Base-by-base conservation (phyloP, 2,113 vertebrate species). In the Delphinus delphis region DNA sequence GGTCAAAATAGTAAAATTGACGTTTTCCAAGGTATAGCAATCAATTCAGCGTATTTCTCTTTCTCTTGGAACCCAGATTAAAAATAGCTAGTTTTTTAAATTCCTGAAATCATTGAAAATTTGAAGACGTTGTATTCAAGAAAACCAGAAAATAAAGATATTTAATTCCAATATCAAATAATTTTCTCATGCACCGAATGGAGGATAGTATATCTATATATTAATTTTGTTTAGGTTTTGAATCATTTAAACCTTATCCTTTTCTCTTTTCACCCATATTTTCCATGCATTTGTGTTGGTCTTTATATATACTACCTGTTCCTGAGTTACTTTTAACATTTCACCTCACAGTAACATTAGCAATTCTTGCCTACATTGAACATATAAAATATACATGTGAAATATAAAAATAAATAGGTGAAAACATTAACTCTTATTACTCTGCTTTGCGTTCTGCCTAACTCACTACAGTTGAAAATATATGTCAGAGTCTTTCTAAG, bases 61-160 rank as follows among this genome's bases (percentile, higher is more conserved):
- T 85, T 71, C 33, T 79, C 50, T 87, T 94, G 36, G 44, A 88
- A 81, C 88, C 58, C 63, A 68, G 17, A 81, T 96, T 97, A 77
- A 86, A 84, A 97, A 67, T 53, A 93, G 28, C 53, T 94, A 88
- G 58, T 63, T 83, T 71, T 77, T 41, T 47, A 81, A 80, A 92
- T 96, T 96, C 31, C 50, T 47, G 74, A 85, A 79, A 83, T 50
- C 73, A 50, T 65, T 88, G 8, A 63, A 88, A 12, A 84, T 83
- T 82, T 95, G 67, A 88, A 33, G 92, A 88, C 80, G 68, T 63
- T 85, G 3, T 85, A 83, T 88, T 95, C n/a, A 90, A 95, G 36
- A 85, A 92, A 90, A 76, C 28, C 47, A 90, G 38, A 86, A 58
- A 94, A n/a, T 50, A 94, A 80, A n/a, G 65, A 77, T 55, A 84